phyloP scores from a whole-genome alignment of 2,113 vertebrate genomes.

The Cariama cristata region DNA sequence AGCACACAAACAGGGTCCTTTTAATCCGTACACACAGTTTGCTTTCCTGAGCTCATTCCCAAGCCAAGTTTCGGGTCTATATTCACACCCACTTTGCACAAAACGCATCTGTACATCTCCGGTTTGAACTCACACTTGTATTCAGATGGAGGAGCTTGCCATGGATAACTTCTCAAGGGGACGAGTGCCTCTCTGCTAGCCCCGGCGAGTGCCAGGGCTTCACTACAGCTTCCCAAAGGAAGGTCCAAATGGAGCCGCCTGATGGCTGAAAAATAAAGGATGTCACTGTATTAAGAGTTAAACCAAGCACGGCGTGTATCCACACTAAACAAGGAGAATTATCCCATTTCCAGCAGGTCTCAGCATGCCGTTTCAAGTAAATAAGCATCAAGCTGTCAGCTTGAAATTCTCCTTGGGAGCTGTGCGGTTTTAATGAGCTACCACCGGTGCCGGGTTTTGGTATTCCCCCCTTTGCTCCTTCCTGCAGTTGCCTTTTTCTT shows the following conservation, averaged over 20 bases:
- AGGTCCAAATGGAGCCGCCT: not conserved
- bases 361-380: not conserved
- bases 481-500: not conserved
- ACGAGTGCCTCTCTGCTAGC: not conserved
- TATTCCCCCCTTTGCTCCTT: not conserved
- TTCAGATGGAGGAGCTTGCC: not conserved
- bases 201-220: not conserved
- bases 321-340: not conserved
- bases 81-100: not conserved
- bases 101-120: not conserved
- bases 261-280: not conserved
- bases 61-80: not conserved
- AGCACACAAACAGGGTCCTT: not conserved
- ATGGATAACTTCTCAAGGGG: not conserved
- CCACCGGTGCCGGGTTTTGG: not conserved
- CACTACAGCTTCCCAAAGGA: not conserved
- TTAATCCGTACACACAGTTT: not conserved
- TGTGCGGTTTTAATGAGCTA: not conserved
- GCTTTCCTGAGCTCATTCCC: not conserved
- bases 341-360: not conserved
- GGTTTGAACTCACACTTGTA: not conserved
- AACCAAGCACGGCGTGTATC: not conserved
- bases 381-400: not conserved
- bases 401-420: not conserved
- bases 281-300: not conserved